Base-by-base conservation (phyloP, 2,888 invertebrate species). In the Meghimatium bilineatum region DNA sequence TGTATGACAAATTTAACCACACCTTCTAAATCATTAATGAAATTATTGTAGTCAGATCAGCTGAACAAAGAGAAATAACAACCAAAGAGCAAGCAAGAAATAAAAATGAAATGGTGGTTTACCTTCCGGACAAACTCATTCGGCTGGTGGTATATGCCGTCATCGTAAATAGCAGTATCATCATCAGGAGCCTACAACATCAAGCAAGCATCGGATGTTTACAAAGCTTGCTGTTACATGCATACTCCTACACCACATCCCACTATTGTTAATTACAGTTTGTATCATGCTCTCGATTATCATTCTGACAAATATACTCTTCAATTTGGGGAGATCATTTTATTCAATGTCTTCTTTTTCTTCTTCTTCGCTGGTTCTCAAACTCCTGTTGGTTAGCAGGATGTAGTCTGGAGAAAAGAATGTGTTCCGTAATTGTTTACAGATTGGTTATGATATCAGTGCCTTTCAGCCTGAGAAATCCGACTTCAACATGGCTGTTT, bases 61-160 rank as follows among this genome's bases (percentile, higher is more conserved):
- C 2, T 63, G 26, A 26, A 63, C 63, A 63, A 63, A 8, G 63
- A 63, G n/a, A 56, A 56, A 38, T 8, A 38, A 36, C 23, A 72
- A 49, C 2, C n/a, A 5, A 29, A 29, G 1, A 29, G n/a, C 1
- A 12, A 23, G 29, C 49, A 34, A 69, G 32, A 56, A 56, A 38
- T 36, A 63, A 36, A 83, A n/a, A 78, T 49, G 78, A 44, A 69
- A 56, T 44, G 23, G n/a, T 69, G 44, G 87, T 44, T 93, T 94
- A 96, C 96, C 95, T 95, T 90, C 32, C 88, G 96, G 0, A 95
- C 95, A 91, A 96, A 96, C 76, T 95, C 95, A 52, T 96, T 96
- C 1, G 97, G 97, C 91, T 96, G 96, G 96, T 96, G 96, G 92
- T 97, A 97, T 56, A 92, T 89, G 36, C 90, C 90, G 20, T 89